Conservation (phyloP, 1,140 invertebrate genomes). For the Dryas iulia region DNA sequence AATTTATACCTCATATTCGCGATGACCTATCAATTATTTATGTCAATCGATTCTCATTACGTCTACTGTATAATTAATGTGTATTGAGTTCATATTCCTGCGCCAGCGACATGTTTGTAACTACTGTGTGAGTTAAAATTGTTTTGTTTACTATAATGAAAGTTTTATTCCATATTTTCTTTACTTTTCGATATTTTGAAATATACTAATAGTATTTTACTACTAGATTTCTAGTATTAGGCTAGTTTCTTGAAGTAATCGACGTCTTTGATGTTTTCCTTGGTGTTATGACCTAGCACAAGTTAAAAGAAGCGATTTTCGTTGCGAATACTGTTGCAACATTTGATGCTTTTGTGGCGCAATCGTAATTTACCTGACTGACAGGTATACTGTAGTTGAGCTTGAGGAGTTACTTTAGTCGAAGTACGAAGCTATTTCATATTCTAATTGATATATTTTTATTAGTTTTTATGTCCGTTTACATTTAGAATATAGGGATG, state of each 20-base stretch:
- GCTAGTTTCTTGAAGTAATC: neutral
- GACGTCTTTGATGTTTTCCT: neutral
- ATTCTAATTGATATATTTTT: too few species aligned
- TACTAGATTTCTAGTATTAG: too few species aligned
- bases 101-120: constrained; percentile 4
- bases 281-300: too few species aligned
- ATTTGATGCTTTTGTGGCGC: neutral
- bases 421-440: too few species aligned
- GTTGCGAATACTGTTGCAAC: neutral
- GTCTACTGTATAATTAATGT: neutral
- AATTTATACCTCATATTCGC: neutral
- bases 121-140: constrained; percentile 7
- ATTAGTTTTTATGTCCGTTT: too few species aligned
- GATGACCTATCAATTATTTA: constrained; percentile 7
- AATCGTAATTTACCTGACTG: neutral
- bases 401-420: too few species aligned
- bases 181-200: too few species aligned
- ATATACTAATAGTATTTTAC: too few species aligned
- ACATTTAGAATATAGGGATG: too few species aligned
- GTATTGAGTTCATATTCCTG: constrained; percentile 11
- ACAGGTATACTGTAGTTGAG: neutral
- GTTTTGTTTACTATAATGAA: neutral
- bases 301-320: neutral
- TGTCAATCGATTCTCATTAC: constrained; percentile 18
- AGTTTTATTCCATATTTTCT: too few species aligned